These are phyloP conservation scores for Enteromius thamalakanensis DNA, from an alignment of 2,797 vertebrate genomes.

Conservation along the genomic window DNA sequence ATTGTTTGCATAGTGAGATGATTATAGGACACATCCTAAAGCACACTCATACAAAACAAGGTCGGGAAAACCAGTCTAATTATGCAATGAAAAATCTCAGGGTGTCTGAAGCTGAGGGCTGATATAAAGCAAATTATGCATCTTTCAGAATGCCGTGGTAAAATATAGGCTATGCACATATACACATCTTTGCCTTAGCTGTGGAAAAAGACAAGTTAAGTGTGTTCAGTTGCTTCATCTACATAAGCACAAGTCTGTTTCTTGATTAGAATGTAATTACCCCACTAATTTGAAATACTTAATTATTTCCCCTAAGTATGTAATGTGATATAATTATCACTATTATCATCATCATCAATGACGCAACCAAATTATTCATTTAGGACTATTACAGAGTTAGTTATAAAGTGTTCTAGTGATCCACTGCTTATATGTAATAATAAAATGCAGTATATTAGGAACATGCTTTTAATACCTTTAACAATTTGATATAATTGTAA, in stretches of 20 bases:
- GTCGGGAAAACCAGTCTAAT: background rate
- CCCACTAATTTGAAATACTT: background rate
- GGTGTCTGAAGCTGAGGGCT: background rate
- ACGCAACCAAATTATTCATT: conserved; percentile 9
- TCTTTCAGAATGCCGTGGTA: background rate
- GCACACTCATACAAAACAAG: conserved; percentile 16
- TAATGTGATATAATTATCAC: conserved; percentile 12
- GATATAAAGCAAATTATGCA: background rate
- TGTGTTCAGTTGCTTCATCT: background rate
- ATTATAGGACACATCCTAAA: background rate
- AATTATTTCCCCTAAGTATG: conserved; percentile 15
- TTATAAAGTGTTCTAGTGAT: background rate
- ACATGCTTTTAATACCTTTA: background rate
- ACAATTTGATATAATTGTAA: background rate
- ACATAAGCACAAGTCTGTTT: background rate
- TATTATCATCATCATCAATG: conserved; percentile 14
- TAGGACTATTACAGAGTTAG: background rate
- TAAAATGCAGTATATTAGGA: background rate
- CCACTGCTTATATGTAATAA: background rate
- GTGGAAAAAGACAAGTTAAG: background rate
- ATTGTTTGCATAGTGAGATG: background rate
- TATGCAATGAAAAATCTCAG: background rate
- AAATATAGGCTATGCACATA: conserved; percentile 7
- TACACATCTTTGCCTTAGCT: background rate
- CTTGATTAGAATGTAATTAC: conserved; percentile 30